Percentiles rank a stretch among this genome's conserved stretches.
These are phyloP conservation scores for Calliopsis andreniformis DNA, from an alignment of 1,140 invertebrate species.

Conservation along the genomic window DNA sequence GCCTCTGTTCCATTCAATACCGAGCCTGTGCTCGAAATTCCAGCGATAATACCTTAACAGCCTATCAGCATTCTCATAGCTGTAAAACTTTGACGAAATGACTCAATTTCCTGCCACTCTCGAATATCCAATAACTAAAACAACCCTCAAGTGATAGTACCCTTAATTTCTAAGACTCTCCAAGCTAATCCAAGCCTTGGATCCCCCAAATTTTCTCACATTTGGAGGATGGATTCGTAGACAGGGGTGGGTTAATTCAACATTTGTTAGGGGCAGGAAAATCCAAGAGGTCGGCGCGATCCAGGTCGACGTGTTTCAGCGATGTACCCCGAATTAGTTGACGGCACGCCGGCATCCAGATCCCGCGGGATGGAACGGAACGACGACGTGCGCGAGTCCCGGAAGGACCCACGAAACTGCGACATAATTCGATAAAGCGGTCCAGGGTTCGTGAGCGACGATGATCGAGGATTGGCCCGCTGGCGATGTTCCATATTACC, in stretches of 20 bases:
- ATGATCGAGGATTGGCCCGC: constrained; percentile 35
- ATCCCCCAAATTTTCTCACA: too few relatives aligned
- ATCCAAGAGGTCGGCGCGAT: constrained; percentile 14
- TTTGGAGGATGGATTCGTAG: too few relatives aligned
- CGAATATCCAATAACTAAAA: too few relatives aligned
- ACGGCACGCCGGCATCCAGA: constrained; percentile 37
- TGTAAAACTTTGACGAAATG: too few relatives aligned
- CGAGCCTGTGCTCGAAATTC: neutral
- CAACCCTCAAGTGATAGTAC: too few relatives aligned
- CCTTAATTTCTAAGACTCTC: too few relatives aligned
- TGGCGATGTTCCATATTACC: constrained; percentile 34
- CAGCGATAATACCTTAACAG: neutral
- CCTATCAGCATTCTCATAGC: too few relatives aligned
- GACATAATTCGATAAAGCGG: constrained; percentile 42
- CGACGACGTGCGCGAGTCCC: constrained; percentile 22
- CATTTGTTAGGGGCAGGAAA: constrained; percentile 5
- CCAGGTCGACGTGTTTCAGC: constrained; percentile 36
- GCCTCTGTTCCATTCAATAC: neutral
- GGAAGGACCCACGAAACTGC: constrained; percentile 40
- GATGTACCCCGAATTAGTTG: constrained; percentile 44
- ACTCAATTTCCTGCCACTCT: too few relatives aligned
- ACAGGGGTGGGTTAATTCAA: too few relatives aligned
- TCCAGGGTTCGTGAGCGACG: neutral
- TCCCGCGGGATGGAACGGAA: constrained; percentile 25
- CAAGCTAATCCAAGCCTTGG: too few relatives aligned